These are phyloP conservation scores for Selenia dentaria DNA, from an alignment of 2,888 invertebrate species.

Conservation along the genomic window DNA sequence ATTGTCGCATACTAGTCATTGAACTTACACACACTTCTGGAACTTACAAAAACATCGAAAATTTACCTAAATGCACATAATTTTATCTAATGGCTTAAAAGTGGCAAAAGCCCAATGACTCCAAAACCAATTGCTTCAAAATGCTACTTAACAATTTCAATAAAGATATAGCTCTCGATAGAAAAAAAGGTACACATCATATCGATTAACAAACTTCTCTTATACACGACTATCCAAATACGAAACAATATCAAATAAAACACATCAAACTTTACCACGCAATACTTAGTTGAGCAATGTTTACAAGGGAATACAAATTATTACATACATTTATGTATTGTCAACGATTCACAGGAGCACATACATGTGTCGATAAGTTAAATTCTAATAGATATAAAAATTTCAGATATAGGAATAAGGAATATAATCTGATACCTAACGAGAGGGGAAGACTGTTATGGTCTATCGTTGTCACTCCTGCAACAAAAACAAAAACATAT, in stretches of 20 bases:
- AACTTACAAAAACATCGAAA: constrained; percentile 5
- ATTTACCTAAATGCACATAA: constrained; percentile 10
- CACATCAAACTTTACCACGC: constrained; percentile 43
- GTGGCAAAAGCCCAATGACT: constrained; percentile 19
- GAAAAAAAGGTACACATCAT: constrained; percentile 17
- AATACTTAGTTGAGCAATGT: constrained; percentile 77
- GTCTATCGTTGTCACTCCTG: constrained; percentile 77
- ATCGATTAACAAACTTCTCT: constrained; percentile 17
- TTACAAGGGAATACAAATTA: constrained; percentile 70
- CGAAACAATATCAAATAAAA: constrained; percentile 39
- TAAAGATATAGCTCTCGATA: constrained; percentile 24
- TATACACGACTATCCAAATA: constrained; percentile 36
- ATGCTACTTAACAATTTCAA: constrained; percentile 27
- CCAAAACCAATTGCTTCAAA: constrained; percentile 13
- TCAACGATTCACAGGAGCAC: constrained; percentile 77
- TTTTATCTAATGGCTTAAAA: constrained; percentile 13
- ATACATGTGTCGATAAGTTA: constrained; percentile 55
- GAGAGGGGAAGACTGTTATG: constrained; percentile 80
- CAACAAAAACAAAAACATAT: constrained; percentile 39
- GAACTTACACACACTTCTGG: constrained; percentile 8
- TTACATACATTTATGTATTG: constrained; percentile 74
- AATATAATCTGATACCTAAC: constrained; percentile 78
- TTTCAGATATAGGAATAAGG: constrained; percentile 75
- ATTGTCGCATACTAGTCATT: constrained; percentile 3
- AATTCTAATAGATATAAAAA: constrained; percentile 75